Evolutionary conservation across 2,888 invertebrate genomes (phyloP).

Genomic region (Tribolium freemani): DNA sequence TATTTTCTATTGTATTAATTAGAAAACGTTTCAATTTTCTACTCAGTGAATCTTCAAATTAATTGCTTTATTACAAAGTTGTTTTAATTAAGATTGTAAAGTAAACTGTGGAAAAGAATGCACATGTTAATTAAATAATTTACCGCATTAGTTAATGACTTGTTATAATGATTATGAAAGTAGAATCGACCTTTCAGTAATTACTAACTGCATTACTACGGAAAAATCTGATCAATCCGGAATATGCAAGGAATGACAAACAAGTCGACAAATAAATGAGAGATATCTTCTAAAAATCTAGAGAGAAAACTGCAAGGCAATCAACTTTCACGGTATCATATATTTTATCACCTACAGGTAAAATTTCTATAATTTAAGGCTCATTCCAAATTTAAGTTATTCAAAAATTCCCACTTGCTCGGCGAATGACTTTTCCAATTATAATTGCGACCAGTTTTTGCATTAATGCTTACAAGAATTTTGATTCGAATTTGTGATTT

Average conservation of each 20-base stretch:
- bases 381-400: constrained; percentile 14
- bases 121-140: constrained; percentile 23
- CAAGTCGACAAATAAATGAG: constrained; percentile 46
- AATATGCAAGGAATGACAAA: constrained; percentile 40
- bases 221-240: constrained; percentile 17
- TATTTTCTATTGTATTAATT: constrained; percentile 9
- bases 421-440: background rate
- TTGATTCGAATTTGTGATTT: too few species aligned
- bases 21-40: background rate
- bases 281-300: constrained; percentile 51
- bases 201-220: constrained; percentile 22
- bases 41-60: background rate
- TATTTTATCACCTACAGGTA: constrained; percentile 46
- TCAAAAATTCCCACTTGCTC: background rate
- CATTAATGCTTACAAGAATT: background rate
- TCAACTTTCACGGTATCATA: constrained; percentile 61
- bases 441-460: background rate
- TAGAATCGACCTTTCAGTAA: constrained; percentile 26
- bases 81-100: background rate
- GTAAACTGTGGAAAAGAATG: background rate
- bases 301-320: constrained; percentile 60
- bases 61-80: background rate
- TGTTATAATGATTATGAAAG: constrained; percentile 28
- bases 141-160: constrained; percentile 26
- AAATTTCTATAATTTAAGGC: constrained; percentile 44